phyloP scores from a whole-genome alignment of 2,113 vertebrate species.

The Mobula birostris region DNA sequence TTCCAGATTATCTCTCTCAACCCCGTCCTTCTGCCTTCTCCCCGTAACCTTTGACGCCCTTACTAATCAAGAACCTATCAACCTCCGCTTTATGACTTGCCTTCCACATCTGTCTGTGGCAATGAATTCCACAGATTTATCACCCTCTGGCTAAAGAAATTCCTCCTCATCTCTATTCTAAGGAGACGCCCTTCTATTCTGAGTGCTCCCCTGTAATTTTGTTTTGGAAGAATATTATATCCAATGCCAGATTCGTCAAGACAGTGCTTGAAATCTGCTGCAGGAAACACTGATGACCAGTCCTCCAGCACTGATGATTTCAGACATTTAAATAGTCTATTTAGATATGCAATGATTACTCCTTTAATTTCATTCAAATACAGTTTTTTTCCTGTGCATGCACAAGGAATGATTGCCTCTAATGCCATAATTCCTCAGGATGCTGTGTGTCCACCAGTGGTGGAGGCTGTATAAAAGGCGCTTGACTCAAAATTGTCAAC shows the following conservation, averaged over 20 bases:
- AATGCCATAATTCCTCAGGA: background rate
- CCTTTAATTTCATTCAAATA: slow-evolving; percentile 28
- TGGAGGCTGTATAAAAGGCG: background rate
- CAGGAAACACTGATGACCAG: slow-evolving; percentile 50
- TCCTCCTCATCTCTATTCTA: too few species aligned
- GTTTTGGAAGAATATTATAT: background rate
- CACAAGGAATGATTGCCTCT: background rate
- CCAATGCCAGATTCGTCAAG: slow-evolving; percentile 6
- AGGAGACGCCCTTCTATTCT: too few species aligned
- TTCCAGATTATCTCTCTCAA: too few species aligned
- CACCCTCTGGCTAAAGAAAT: too few species aligned
- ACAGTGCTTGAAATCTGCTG: slow-evolving; percentile 51
- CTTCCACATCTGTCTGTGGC: too few species aligned
- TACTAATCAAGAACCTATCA: too few species aligned
- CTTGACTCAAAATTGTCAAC: background rate
- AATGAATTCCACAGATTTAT: too few species aligned
- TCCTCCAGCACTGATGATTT: slow-evolving; percentile 51
- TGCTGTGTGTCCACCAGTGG: background rate
- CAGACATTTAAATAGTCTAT: slow-evolving; percentile 45
- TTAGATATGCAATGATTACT: slow-evolving; percentile 8
- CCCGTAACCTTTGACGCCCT: too few species aligned
- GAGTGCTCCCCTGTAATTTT: background rate
- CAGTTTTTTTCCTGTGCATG: background rate
- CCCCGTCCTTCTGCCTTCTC: too few species aligned
- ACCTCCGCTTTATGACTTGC: too few species aligned